phyloP scores from a whole-genome alignment of 2,113 vertebrate species.

The Emydura subglobosa region DNA sequence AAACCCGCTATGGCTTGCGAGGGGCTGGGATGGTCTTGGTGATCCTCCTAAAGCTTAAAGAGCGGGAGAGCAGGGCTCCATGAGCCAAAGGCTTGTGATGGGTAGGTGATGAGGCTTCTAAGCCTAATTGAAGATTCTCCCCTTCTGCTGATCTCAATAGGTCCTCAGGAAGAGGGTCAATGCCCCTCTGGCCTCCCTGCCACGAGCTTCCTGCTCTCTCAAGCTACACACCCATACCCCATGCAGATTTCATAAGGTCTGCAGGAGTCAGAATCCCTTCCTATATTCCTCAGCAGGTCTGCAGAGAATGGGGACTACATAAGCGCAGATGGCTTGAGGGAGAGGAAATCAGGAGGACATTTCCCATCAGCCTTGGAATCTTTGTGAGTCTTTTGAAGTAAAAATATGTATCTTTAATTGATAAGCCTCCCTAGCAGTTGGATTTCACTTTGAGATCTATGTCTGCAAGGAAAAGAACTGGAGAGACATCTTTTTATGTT shows the following conservation, averaged over 20 bases:
- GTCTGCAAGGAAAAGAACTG: background rate
- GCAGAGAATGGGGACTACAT: background rate
- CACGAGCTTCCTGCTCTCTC: background rate
- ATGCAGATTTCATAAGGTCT: background rate
- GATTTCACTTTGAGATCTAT: background rate
- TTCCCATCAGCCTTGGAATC: background rate
- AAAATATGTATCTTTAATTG: constrained; percentile 4
- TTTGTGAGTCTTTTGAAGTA: background rate
- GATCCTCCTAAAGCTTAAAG: background rate
- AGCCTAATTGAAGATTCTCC: too few species aligned
- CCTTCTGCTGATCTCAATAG: too few species aligned
- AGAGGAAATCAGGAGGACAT: background rate
- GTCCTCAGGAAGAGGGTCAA: too few species aligned
- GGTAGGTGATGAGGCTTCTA: too few species aligned
- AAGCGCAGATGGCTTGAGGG: background rate
- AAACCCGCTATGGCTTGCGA: background rate
- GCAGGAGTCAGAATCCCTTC: background rate
- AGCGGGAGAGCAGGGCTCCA: too few species aligned
- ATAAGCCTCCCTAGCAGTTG: background rate
- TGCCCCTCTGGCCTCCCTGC: too few species aligned
- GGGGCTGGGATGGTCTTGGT: background rate
- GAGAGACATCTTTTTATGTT: constrained; percentile 24
- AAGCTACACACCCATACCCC: background rate
- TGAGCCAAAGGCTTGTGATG: too few species aligned
- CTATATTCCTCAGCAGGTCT: background rate